Percentiles rank a stretch among this genome's conserved stretches.
Conservation (phyloP, 2,113 vertebrate species). For the Heterotilapia buettikoferi region DNA sequence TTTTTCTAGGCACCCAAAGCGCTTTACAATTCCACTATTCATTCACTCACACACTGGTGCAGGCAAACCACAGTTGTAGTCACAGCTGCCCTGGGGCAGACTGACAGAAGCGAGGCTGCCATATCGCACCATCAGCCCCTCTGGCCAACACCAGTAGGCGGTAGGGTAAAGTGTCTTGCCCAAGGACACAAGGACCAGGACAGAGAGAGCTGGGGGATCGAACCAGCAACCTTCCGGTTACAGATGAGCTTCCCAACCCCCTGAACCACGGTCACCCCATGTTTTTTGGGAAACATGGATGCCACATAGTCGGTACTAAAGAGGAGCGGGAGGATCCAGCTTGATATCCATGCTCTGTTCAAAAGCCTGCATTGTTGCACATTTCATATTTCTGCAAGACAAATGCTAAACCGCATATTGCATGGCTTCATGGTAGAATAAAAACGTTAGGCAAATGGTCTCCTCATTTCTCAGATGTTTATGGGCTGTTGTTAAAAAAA, state of each 20-base stretch:
- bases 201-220: not conserved
- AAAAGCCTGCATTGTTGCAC: not conserved
- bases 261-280: rapidly evolving
- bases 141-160: not conserved
- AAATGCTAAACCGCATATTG: not conserved
- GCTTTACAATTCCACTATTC: not conserved
- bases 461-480: not conserved
- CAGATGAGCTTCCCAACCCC: not conserved
- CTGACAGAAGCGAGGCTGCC: rapidly evolving
- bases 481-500: not conserved
- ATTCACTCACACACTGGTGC: not conserved
- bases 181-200: not conserved
- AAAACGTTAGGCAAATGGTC: not conserved
- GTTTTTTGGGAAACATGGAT: not conserved
- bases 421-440: not conserved
- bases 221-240: not conserved
- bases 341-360: not conserved
- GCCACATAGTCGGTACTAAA: rapidly evolving
- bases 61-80: not conserved
- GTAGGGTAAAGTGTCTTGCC: not conserved
- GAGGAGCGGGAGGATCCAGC: not conserved
- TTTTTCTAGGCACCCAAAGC: not conserved
- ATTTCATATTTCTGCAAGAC: not conserved
- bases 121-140: rapidly evolving
- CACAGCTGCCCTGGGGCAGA: not conserved